These are phyloP conservation scores for Anguilla rostrata DNA, from an alignment of 2,113 vertebrate species.

Conservation along the genomic window DNA sequence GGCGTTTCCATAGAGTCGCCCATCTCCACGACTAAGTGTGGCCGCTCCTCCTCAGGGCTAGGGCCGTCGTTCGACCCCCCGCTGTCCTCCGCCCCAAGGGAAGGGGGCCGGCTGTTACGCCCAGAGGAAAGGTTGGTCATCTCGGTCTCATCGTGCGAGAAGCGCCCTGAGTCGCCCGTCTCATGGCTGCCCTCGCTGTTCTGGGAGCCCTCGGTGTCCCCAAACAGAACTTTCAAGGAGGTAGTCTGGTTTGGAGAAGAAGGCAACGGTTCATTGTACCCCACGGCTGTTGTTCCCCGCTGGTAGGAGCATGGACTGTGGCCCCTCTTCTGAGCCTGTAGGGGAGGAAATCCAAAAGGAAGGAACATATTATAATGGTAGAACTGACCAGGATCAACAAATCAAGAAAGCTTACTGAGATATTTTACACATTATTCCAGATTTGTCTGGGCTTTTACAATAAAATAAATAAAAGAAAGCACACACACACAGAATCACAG, in stretches of 20 bases:
- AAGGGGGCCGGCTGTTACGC: constrained; percentile 45
- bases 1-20: constrained; percentile 29
- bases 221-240: constrained; percentile 63
- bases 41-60: constrained; percentile 32
- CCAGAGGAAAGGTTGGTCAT: constrained; percentile 67
- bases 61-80: not conserved
- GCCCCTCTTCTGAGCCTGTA: constrained; percentile 68
- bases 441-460: not conserved
- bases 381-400: not conserved
- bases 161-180: constrained; percentile 88
- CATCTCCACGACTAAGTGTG: constrained; percentile 46
- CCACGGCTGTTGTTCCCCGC: constrained; percentile 69
- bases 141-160: constrained; percentile 85
- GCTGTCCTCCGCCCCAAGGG: constrained; percentile 18
- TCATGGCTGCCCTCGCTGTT: constrained; percentile 87
- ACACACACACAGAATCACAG: not conserved
- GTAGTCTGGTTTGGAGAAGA: constrained; percentile 55
- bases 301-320: constrained; percentile 70
- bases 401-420: not conserved
- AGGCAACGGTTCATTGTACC: constrained; percentile 59
- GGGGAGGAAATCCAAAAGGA: not conserved
- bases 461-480: not conserved
- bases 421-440: not conserved
- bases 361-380: constrained; percentile 1
- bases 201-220: constrained; percentile 80